phyloP scores from a whole-genome alignment of 2,888 invertebrate genomes.

The Argyresthia albistria region DNA sequence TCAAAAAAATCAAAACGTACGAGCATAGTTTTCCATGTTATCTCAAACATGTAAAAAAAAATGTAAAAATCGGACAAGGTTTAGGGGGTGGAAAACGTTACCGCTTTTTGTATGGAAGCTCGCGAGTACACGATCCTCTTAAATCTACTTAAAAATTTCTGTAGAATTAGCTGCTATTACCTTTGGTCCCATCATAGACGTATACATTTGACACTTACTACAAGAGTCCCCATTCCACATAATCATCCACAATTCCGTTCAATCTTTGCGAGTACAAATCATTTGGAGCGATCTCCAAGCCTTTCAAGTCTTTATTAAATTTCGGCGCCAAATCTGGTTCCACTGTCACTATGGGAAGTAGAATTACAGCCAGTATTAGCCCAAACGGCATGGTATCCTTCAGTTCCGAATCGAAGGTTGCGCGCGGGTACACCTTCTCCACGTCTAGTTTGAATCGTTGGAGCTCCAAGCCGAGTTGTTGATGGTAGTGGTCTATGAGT shows the following conservation, averaged over 20 bases:
- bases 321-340: slow-evolving; percentile 25
- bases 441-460: slow-evolving; percentile 23
- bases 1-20: too few relatives aligned
- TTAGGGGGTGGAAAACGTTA: too few relatives aligned
- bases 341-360: slow-evolving; percentile 30
- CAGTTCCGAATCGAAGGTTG: slow-evolving; percentile 31
- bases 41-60: too few relatives aligned
- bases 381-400: slow-evolving; percentile 31
- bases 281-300: slow-evolving; percentile 21
- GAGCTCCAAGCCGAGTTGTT: slow-evolving; percentile 23
- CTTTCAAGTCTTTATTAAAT: slow-evolving; percentile 14
- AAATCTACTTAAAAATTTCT: too few relatives aligned
- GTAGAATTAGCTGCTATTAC: too few relatives aligned
- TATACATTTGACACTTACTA: too few relatives aligned
- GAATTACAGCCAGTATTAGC: slow-evolving; percentile 21
- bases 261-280: slow-evolving; percentile 25
- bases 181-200: too few relatives aligned
- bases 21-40: too few relatives aligned
- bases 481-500: slow-evolving; percentile 26
- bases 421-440: slow-evolving; percentile 27
- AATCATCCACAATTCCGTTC: slow-evolving; percentile 36
- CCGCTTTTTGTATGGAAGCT: too few relatives aligned
- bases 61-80: too few relatives aligned
- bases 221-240: slow-evolving; percentile 27
- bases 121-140: too few relatives aligned